Evolutionary conservation across 2,113 vertebrate genomes (phyloP).

Genomic region (Plecturocebus donacophilus): DNA sequence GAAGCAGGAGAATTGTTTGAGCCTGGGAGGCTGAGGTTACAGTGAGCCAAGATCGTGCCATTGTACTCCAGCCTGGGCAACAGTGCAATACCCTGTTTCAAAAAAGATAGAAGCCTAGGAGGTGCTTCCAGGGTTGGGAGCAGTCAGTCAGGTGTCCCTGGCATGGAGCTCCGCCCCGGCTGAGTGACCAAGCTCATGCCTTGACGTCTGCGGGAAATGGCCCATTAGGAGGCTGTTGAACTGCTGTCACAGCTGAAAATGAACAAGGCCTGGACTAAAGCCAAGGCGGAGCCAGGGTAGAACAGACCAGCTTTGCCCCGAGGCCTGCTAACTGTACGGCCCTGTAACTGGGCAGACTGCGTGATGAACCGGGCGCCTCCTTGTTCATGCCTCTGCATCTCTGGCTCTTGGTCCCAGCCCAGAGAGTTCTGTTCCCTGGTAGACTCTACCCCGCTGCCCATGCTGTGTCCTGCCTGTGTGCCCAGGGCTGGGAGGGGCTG

Average conservation of each 20-base stretch:
- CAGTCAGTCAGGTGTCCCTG: fast-evolving
- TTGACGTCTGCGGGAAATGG: fast-evolving
- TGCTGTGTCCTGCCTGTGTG: not conserved
- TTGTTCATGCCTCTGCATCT: fast-evolving
- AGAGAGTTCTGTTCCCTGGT: not conserved
- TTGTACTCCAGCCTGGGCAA: not conserved
- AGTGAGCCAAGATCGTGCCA: not conserved
- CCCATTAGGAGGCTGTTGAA: not conserved
- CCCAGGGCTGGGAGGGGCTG: not conserved
- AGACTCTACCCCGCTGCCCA: fast-evolving
- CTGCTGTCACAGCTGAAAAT: not conserved
- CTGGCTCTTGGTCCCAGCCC: not conserved
- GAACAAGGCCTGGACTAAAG: not conserved
- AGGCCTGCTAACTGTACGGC: not conserved
- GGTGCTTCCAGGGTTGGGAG: fast-evolving
- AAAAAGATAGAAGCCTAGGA: not conserved
- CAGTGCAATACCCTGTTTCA: not conserved
- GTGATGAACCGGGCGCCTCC: not conserved
- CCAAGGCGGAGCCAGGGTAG: not conserved
- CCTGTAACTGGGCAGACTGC: not conserved
- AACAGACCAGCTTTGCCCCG: not conserved
- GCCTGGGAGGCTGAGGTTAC: not conserved
- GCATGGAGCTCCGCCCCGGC: fast-evolving
- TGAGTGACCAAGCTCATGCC: fast-evolving
- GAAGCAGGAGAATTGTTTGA: not conserved